Conservation (phyloP, 2,888 invertebrate genomes). For the Minunthozetes semirufus region DNA sequence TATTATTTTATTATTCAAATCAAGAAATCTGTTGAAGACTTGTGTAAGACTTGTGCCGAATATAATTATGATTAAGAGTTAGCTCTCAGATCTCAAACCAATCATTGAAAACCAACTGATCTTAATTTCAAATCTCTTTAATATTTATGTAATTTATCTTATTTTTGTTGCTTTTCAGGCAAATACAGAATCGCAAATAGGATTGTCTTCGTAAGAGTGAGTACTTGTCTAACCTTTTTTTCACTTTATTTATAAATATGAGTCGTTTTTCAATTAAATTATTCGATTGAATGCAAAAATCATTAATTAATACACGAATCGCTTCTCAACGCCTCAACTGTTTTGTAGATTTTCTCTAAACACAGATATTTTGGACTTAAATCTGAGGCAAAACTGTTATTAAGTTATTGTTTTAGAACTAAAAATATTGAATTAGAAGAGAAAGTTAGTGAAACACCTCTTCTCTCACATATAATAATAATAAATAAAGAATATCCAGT, state of each 20-base stretch:
- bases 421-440: background rate
- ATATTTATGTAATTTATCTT: background rate
- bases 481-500: constrained; percentile 4
- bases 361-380: background rate
- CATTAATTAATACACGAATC: background rate
- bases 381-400: background rate
- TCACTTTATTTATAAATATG: background rate
- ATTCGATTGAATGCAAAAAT: background rate
- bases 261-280: no score
- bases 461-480: no score
- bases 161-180: constrained; percentile 51
- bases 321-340: constrained; percentile 13
- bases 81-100: background rate
- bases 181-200: constrained; percentile 77
- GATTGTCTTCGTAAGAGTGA: constrained; percentile 78
- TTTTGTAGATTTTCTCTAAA: background rate
- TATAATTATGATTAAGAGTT: background rate
- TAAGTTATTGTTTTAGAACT: background rate
- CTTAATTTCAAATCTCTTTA: background rate
- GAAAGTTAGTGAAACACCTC: constrained; percentile 6
- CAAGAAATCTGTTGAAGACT: no score
- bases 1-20: background rate
- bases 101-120: background rate
- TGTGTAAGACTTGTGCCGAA: background rate
- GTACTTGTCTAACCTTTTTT: constrained; percentile 44